Percentiles rank a stretch among this genome's conserved stretches.
These are phyloP conservation scores for Trochalopteron elliotii DNA, from an alignment of 2,113 vertebrate species.

Conservation along the genomic window DNA sequence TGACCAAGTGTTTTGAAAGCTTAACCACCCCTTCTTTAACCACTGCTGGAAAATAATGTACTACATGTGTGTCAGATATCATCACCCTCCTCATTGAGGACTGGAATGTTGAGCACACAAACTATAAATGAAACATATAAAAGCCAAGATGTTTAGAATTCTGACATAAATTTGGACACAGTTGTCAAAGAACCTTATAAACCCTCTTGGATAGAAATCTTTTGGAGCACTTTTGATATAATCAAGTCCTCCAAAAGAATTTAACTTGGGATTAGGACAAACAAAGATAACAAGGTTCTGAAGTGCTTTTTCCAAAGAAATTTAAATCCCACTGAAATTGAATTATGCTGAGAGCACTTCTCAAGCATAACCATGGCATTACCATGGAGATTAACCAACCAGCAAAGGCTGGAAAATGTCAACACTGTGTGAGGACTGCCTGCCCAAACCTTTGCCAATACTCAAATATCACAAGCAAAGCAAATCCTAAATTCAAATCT, in stretches of 20 bases:
- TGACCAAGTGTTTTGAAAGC: background rate
- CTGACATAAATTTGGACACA: background rate
- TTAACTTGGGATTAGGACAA: background rate
- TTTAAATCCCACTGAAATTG: background rate
- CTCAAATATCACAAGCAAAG: background rate
- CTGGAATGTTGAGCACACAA: background rate
- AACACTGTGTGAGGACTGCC: background rate
- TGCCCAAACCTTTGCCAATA: background rate
- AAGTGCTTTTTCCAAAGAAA: background rate
- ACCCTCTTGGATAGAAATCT: background rate
- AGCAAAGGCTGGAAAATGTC: background rate
- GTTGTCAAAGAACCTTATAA: background rate
- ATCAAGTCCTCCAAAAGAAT: background rate
- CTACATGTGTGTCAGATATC: background rate
- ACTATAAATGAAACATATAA: background rate
- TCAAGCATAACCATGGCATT: slow-evolving; percentile 16
- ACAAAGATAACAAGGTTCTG: background rate
- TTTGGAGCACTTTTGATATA: background rate
- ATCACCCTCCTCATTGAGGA: background rate
- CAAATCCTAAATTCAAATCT: background rate
- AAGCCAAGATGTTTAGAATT: background rate
- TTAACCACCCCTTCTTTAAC: background rate
- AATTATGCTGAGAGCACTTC: background rate
- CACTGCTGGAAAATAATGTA: background rate
- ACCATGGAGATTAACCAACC: slow-evolving; percentile 31